These are phyloP conservation scores for Calliopsis andreniformis DNA, from an alignment of 1,140 invertebrate genomes.

Conservation along the genomic window DNA sequence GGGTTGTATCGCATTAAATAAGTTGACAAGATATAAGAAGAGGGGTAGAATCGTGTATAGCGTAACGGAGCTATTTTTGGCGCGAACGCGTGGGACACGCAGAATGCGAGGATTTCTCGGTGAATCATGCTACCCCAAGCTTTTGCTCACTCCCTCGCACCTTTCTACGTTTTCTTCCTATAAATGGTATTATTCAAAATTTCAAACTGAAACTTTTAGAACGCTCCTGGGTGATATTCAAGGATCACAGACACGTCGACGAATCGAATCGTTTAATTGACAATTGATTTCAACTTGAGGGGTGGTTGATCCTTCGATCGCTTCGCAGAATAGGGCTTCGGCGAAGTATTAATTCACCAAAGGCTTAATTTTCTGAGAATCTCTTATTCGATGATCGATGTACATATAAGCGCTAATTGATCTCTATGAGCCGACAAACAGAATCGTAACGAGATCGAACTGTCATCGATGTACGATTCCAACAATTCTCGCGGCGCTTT, in stretches of 20 bases:
- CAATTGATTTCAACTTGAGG: constrained; percentile 23
- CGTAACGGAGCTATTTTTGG: constrained; percentile 57
- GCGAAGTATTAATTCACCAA: constrained; percentile 23
- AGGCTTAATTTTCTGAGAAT: constrained; percentile 13
- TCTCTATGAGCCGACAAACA: constrained; percentile 1
- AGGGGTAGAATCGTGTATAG: constrained; percentile 22
- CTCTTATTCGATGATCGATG: too few species aligned
- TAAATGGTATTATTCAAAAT: not conserved
- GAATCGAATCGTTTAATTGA: constrained; percentile 26
- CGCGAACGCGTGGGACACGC: constrained; percentile 39
- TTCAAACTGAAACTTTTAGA: too few species aligned
- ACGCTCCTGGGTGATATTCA: too few species aligned
- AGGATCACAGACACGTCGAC: not conserved
- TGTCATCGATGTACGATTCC: not conserved
- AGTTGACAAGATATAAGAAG: constrained; percentile 47
- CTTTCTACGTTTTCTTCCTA: constrained; percentile 27
- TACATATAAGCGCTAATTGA: constrained; percentile 8
- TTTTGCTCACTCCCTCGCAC: constrained; percentile 4
- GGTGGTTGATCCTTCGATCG: not conserved
- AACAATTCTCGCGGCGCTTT: not conserved
- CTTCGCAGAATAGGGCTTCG: constrained; percentile 29
- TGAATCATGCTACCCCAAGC: constrained; percentile 41
- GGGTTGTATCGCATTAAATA: constrained; percentile 12
- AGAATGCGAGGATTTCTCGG: constrained; percentile 38
- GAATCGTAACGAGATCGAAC: constrained; percentile 12